Evolutionary conservation across 2,113 vertebrate genomes (phyloP).

Genomic region (Enhydra lutris): DNA sequence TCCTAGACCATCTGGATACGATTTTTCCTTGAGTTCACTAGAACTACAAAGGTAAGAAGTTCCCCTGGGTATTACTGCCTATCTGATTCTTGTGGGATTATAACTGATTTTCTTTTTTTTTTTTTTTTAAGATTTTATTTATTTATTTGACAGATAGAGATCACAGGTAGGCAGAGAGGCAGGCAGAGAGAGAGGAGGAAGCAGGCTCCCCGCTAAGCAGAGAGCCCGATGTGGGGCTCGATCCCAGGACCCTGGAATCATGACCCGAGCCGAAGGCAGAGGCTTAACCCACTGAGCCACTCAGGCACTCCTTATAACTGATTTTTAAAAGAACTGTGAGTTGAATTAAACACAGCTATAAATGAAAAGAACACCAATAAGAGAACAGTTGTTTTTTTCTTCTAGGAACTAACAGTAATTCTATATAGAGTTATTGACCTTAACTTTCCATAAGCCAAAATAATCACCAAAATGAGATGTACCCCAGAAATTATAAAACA

Average conservation of each 20-base stretch:
- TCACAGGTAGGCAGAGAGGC: no score
- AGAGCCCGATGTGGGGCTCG: no score
- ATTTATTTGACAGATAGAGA: no score
- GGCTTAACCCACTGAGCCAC: no score
- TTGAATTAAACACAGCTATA: neutral
- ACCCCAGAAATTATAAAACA: neutral
- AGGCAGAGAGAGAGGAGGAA: no score
- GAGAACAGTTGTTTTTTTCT: neutral
- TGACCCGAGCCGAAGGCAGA: no score
- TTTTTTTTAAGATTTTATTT: no score
- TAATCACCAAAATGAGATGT: neutral
- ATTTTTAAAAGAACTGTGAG: neutral
- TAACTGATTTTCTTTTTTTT: neutral
- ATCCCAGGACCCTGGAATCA: no score
- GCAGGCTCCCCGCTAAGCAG: no score
- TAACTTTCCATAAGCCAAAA: neutral
- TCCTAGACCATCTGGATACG: neutral
- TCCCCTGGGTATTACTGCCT: neutral
- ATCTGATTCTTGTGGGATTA: neutral
- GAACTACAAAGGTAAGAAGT: conserved; percentile 23
- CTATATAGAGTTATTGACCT: neutral
- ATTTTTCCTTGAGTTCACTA: neutral
- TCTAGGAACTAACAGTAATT: neutral
- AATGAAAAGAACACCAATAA: neutral
- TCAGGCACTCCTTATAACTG: neutral